Conservation (phyloP, 2,113 vertebrate species). For the Burhinus bistriatus region DNA sequence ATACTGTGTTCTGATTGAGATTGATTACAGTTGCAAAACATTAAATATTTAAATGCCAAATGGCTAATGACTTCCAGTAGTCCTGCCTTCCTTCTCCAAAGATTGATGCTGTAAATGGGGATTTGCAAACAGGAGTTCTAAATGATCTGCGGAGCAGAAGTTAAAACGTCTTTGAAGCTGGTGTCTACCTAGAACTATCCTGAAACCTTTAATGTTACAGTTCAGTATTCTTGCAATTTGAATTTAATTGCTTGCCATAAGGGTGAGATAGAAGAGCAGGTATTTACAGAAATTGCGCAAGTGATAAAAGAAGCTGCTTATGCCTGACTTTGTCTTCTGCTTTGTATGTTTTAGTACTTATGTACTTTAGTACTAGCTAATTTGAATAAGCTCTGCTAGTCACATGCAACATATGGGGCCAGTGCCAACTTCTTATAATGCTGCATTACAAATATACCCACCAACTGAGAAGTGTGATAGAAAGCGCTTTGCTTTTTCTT, state of each 20-base stretch:
- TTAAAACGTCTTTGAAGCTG: background rate
- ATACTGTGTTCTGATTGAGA: background rate
- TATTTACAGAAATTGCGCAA: conserved; percentile 37
- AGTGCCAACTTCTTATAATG: conserved; percentile 55
- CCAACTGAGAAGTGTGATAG: conserved; percentile 56
- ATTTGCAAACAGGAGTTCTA: background rate
- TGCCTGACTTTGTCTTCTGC: conserved; percentile 55
- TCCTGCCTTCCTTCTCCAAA: background rate
- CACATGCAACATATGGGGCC: conserved; percentile 55
- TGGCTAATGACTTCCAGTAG: conserved; percentile 28
- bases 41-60: conserved; percentile 59
- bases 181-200: background rate
- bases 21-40: conserved; percentile 35
- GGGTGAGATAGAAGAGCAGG: conserved; percentile 4
- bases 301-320: conserved; percentile 21
- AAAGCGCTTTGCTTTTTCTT: conserved; percentile 24
- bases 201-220: background rate
- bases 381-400: conserved; percentile 58
- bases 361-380: conserved; percentile 40
- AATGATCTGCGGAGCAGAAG: background rate
- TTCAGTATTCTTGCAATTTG: background rate
- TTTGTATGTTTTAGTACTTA: conserved; percentile 56
- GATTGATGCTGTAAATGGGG: background rate
- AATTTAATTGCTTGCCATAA: conserved; percentile 8
- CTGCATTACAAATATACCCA: conserved; percentile 61